Percentiles rank a stretch among this genome's conserved stretches.
Conservation (phyloP, 2,888 invertebrate species). For the Dicroscelio sp. region DNA sequence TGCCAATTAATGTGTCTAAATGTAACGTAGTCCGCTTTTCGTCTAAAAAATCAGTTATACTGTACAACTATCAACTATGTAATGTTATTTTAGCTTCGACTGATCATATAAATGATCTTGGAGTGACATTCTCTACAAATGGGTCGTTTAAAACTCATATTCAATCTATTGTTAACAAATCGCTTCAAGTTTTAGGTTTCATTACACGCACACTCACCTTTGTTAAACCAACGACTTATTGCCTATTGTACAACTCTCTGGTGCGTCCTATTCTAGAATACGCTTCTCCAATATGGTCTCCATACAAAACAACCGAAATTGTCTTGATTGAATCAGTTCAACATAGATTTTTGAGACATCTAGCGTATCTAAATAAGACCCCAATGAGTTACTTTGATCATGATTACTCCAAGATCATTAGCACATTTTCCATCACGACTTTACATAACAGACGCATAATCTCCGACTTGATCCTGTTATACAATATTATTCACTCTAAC, state of each 20-base stretch:
- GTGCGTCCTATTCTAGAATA: constrained; percentile 45
- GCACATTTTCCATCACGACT: too few species aligned
- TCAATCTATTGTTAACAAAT: neutral
- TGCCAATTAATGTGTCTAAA: constrained; percentile 12
- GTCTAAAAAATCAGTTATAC: too few species aligned
- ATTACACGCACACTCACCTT: neutral
- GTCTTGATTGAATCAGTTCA: neutral
- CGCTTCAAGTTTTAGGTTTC: constrained; percentile 11
- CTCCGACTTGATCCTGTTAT: too few species aligned
- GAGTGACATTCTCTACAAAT: constrained; percentile 21
- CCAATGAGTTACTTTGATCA: constrained; percentile 3
- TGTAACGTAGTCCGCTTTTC: constrained; percentile 10
- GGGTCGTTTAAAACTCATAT: constrained; percentile 26
- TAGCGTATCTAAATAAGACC: neutral
- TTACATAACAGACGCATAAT: too few species aligned
- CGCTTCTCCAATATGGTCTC: constrained; percentile 33
- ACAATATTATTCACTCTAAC: too few species aligned
- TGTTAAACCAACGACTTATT: constrained; percentile 29
- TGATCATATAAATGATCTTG: constrained; percentile 21
- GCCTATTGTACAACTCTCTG: neutral
- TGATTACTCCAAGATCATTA: neutral
- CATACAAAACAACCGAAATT: neutral
- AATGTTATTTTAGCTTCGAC: too few species aligned
- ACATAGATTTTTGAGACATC: constrained; percentile 19
- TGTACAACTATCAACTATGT: too few species aligned